Evolutionary conservation across 2,113 vertebrate species (phyloP).

Genomic region (Vidua chalybeata): DNA sequence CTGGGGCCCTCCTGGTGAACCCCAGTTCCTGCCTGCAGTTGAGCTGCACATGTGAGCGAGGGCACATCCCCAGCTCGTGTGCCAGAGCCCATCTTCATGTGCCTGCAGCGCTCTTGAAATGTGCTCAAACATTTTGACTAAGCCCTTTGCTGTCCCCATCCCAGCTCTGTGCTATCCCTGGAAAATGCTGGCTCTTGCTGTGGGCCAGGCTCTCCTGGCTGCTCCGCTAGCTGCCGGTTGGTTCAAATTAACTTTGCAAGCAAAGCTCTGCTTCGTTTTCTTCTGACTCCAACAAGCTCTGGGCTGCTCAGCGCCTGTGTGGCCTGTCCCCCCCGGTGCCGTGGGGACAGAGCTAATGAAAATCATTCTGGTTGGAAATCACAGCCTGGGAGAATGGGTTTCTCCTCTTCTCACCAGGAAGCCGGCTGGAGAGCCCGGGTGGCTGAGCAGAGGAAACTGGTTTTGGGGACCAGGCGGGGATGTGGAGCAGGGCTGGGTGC

Average conservation of each 20-base stretch:
- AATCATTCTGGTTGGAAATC: slow-evolving; percentile 23
- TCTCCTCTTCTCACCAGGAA: slow-evolving; percentile 29
- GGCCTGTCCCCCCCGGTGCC: background rate
- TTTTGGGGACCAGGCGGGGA: background rate
- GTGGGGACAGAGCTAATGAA: slow-evolving; percentile 13
- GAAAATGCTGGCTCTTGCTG: background rate
- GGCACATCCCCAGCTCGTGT: accelerated
- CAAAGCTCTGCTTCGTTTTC: background rate
- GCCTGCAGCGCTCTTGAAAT: background rate
- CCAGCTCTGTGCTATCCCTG: background rate
- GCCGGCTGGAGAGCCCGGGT: background rate
- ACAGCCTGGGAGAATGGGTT: background rate
- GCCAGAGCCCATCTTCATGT: background rate
- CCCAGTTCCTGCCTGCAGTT: background rate
- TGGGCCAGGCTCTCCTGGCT: slow-evolving; percentile 18
- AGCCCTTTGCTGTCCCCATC: slow-evolving; percentile 8
- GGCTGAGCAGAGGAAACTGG: background rate
- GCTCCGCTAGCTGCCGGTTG: background rate
- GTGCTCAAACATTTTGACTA: background rate
- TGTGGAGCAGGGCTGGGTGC: background rate
- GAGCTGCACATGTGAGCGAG: accelerated
- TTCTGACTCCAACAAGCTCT: slow-evolving; percentile 9
- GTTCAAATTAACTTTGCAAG: slow-evolving; percentile 39
- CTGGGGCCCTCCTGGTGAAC: background rate
- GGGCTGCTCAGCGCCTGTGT: slow-evolving; percentile 43